Conservation (phyloP, 2,888 invertebrate species). For the Clepsis dumicolana region DNA sequence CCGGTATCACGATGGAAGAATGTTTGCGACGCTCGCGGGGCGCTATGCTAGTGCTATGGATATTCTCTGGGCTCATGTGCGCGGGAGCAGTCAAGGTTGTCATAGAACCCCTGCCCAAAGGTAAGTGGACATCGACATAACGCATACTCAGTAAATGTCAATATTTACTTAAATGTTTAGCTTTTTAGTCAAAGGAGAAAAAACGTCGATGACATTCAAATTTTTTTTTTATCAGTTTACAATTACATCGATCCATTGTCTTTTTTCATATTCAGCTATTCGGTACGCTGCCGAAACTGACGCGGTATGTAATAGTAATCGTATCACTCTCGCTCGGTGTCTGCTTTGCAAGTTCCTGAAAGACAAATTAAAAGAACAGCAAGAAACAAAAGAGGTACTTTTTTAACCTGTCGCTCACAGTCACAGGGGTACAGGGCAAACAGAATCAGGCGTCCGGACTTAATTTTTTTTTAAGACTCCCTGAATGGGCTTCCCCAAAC, state of each 20-base stretch:
- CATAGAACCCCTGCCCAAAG: slow-evolving; percentile 84
- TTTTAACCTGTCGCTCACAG: slow-evolving; percentile 75
- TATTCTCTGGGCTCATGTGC: slow-evolving; percentile 66
- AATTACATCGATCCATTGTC: no score
- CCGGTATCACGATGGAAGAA: slow-evolving; percentile 63
- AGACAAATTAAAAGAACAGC: slow-evolving; percentile 34
- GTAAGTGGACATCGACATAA: slow-evolving; percentile 59
- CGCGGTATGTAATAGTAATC: neutral
- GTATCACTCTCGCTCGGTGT: neutral
- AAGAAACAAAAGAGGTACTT: slow-evolving; percentile 61
- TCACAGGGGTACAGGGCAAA: slow-evolving; percentile 70
- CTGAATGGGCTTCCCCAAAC: slow-evolving; percentile 59
- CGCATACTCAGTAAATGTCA: neutral
- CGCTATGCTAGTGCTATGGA: slow-evolving; percentile 70
- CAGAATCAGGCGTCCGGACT: slow-evolving; percentile 71
- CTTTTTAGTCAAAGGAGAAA: no score
- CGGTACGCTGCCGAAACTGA: neutral
- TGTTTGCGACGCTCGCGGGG: slow-evolving; percentile 56
- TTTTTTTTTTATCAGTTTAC: no score
- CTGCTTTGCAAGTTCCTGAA: slow-evolving; percentile 20
- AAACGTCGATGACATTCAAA: no score
- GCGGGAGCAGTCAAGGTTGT: slow-evolving; percentile 79
- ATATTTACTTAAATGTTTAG: neutral
- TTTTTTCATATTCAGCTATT: no score
- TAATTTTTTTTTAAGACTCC: slow-evolving; percentile 74